These are phyloP conservation scores for Drosophila borborema DNA, from an alignment of 2,888 invertebrate species.

Conservation along the genomic window DNA sequence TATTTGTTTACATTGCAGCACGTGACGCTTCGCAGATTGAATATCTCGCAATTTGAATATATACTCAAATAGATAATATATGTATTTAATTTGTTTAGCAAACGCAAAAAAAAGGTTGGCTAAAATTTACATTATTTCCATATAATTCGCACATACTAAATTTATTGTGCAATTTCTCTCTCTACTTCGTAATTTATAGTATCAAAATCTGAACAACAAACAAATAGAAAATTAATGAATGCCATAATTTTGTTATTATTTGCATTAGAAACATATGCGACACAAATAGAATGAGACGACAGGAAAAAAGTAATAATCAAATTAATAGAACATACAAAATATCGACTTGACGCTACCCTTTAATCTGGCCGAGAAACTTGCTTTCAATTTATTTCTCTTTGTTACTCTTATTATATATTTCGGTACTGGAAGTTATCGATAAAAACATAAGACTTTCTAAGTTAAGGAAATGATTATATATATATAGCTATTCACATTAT, in stretches of 20 bases:
- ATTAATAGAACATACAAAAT: not conserved
- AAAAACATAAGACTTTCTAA: too few species aligned
- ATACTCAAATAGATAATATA: not conserved
- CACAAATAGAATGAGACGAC: slow-evolving; percentile 1
- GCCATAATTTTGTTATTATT: slow-evolving; percentile 34
- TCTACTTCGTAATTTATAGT: slow-evolving; percentile 31
- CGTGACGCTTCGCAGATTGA: slow-evolving; percentile 8
- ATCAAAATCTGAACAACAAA: slow-evolving; percentile 40
- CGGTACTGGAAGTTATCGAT: too few species aligned
- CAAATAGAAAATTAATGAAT: slow-evolving; percentile 22
- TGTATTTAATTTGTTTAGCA: slow-evolving; percentile 5
- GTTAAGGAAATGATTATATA: too few species aligned
- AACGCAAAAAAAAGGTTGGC: not conserved
- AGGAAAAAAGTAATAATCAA: not conserved
- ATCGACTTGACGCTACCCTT: not conserved
- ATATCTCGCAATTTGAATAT: slow-evolving; percentile 11
- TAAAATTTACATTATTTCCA: not conserved
- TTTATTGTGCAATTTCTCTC: slow-evolving; percentile 32
- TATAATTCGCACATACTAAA: slow-evolving; percentile 38
- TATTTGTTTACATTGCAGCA: slow-evolving; percentile 15
- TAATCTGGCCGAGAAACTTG: not conserved
- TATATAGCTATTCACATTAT: too few species aligned
- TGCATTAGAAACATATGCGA: slow-evolving; percentile 7
- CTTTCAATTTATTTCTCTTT: not conserved
- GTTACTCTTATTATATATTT: too few species aligned